phyloP scores from a whole-genome alignment of 1,140 invertebrate species.

The Pantala flavescens region DNA sequence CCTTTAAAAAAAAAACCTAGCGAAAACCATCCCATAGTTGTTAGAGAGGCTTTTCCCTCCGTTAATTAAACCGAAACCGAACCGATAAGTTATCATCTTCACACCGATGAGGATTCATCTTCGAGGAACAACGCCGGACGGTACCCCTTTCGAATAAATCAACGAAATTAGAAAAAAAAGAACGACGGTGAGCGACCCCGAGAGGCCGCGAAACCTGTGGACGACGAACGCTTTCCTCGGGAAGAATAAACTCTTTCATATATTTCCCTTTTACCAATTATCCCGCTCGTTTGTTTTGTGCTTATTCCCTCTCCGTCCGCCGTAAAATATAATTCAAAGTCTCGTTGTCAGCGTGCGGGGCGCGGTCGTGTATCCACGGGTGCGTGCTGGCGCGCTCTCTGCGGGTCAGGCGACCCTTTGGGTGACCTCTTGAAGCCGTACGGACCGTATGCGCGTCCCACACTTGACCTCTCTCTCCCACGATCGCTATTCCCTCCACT shows the following conservation, averaged over 20 bases:
- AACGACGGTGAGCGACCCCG: neutral
- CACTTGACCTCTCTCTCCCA: neutral
- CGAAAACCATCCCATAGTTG: no score
- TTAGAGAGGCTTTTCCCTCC: neutral
- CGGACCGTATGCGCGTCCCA: neutral
- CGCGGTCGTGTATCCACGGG: no score
- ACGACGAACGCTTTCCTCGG: neutral
- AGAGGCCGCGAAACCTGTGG: neutral
- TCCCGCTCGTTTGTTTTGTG: neutral
- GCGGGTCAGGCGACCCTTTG: neutral
- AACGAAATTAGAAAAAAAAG: neutral
- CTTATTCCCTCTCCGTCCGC: neutral
- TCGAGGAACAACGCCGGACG: neutral
- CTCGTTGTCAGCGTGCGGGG: neutral
- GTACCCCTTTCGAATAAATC: neutral
- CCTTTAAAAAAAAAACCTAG: no score
- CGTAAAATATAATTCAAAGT: conserved; percentile 8
- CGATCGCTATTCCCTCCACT: neutral
- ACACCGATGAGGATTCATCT: neutral
- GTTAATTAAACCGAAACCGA: neutral
- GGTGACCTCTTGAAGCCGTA: neutral
- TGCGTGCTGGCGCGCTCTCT: neutral
- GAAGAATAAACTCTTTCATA: neutral
- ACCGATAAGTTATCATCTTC: neutral
- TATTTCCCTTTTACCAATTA: neutral